Percentiles rank a stretch among this genome's conserved stretches.
Conservation (phyloP, 2,113 vertebrate genomes). For the Bombycilla garrulus region DNA sequence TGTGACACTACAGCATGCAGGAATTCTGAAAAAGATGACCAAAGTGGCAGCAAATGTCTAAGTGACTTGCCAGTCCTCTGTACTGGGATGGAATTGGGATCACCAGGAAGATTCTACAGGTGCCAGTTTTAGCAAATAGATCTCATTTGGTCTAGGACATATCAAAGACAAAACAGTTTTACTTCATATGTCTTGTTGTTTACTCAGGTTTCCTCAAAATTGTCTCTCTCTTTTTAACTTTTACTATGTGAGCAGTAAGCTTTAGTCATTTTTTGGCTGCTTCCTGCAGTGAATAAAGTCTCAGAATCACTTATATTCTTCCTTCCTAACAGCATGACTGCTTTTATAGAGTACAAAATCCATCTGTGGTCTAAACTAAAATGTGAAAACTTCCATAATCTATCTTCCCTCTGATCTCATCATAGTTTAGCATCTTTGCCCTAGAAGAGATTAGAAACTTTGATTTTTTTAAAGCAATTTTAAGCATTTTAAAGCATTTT, state of each 20-base stretch:
- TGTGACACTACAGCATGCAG: background rate
- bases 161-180: background rate
- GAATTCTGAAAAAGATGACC: background rate
- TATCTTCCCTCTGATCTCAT: background rate
- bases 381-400: background rate
- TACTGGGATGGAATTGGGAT: background rate
- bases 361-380: background rate
- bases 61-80: background rate
- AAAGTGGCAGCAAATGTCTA: background rate
- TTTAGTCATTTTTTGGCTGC: background rate
- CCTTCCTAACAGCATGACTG: background rate
- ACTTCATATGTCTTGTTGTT: background rate
- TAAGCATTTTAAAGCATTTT: background rate
- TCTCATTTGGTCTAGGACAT: background rate
- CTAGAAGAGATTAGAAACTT: background rate
- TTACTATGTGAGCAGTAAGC: background rate
- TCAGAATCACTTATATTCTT: constrained; percentile 3
- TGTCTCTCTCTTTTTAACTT: background rate
- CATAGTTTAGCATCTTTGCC: background rate
- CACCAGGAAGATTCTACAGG: background rate
- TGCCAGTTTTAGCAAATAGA: background rate
- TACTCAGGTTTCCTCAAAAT: background rate
- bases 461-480: too few species aligned
- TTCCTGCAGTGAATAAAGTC: background rate
- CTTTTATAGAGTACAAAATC: background rate